Evolutionary conservation across 2,113 vertebrate species (phyloP).

Genomic region (Gavialis gangeticus): DNA sequence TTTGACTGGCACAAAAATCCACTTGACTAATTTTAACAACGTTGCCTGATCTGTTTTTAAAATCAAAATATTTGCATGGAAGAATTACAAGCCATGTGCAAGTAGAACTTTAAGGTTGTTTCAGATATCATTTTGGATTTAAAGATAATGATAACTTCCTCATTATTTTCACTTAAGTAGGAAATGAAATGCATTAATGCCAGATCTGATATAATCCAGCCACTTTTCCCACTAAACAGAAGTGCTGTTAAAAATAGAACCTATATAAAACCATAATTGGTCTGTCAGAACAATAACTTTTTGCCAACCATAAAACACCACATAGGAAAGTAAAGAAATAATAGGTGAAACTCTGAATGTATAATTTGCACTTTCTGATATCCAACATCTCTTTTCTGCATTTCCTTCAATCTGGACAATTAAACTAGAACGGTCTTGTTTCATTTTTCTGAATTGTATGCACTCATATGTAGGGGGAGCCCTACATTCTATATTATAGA

Average conservation of each 20-base stretch:
- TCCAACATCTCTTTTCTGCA: neutral
- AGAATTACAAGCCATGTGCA: neutral
- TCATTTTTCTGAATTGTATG: conserved; percentile 46
- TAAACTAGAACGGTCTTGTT: conserved; percentile 25
- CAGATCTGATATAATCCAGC: neutral
- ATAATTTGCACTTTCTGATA: neutral
- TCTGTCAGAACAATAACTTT: neutral
- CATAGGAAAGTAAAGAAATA: neutral
- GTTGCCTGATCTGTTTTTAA: neutral
- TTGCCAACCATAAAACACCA: neutral
- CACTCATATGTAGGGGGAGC: no score
- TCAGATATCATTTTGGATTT: neutral
- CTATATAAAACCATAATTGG: neutral
- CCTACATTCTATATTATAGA: no score
- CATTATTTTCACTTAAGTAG: neutral
- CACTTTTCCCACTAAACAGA: neutral
- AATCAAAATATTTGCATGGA: neutral
- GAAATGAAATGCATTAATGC: neutral
- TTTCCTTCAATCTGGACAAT: conserved; percentile 16
- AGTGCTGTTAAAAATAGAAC: neutral
- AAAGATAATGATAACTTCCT: accelerated
- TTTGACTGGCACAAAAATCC: neutral
- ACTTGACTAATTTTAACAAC: neutral
- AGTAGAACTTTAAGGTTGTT: neutral
- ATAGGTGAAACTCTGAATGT: neutral